Conservation (phyloP, 2,888 invertebrate species). For the Mimas tiliae region DNA sequence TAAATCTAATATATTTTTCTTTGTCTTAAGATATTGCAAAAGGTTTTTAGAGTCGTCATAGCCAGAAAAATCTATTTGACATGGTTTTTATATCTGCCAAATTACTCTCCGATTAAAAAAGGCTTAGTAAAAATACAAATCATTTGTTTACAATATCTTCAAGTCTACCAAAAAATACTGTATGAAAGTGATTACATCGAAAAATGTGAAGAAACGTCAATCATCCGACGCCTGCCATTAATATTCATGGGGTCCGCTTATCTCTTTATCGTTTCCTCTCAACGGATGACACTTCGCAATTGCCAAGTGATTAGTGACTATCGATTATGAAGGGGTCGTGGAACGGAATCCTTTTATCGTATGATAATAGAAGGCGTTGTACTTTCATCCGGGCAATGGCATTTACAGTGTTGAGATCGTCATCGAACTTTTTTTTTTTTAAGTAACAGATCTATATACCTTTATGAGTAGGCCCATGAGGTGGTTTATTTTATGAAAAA, state of each 20-base stretch:
- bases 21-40: no score
- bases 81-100: no score
- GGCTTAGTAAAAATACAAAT: background rate
- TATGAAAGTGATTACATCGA: slow-evolving; percentile 3
- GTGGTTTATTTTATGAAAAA: no score
- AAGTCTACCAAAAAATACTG: background rate
- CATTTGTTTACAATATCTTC: background rate
- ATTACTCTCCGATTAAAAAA: no score
- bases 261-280: slow-evolving; percentile 13
- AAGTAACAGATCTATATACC: background rate
- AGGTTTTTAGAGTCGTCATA: no score
- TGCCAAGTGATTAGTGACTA: slow-evolving; percentile 10
- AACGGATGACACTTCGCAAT: background rate
- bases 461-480: no score
- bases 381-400: background rate
- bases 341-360: slow-evolving; percentile 2
- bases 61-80: no score
- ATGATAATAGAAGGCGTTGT: slow-evolving; percentile 8
- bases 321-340: slow-evolving; percentile 14
- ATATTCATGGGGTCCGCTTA: slow-evolving; percentile 20
- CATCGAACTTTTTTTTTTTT: background rate
- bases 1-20: no score
- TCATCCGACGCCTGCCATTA: slow-evolving; percentile 8
- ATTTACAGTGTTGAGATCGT: background rate
- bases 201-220: slow-evolving; percentile 13